Percentiles rank a stretch among this genome's conserved stretches.
Evolutionary conservation across 2,888 invertebrate species (phyloP).

Genomic region (Rhingia campestris): DNA sequence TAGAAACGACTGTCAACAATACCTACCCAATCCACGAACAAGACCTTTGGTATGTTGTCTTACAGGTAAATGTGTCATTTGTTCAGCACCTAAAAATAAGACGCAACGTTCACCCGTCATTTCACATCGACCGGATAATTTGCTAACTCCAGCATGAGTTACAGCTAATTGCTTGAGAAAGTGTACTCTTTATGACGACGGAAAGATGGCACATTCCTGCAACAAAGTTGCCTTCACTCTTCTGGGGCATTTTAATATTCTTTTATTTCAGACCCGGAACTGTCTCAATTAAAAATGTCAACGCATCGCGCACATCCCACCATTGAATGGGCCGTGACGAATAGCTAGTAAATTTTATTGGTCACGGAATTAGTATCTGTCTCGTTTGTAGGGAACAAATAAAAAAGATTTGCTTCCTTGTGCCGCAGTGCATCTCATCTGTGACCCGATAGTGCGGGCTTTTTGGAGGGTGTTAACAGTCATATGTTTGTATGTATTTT

Average conservation of each 20-base stretch:
- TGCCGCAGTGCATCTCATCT: background rate
- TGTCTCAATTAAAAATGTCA: conserved; percentile 48
- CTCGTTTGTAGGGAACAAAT: conserved; percentile 9
- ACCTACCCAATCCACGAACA: no score
- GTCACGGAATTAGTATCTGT: conserved; percentile 49
- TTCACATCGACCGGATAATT: conserved; percentile 23
- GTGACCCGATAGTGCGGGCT: background rate
- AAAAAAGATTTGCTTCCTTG: background rate
- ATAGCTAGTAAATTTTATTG: conserved; percentile 48
- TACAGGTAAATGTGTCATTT: background rate
- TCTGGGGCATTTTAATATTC: background rate
- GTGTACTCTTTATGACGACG: background rate
- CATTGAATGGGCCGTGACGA: conserved; percentile 44
- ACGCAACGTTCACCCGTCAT: conserved; percentile 4
- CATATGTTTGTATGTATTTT: background rate
- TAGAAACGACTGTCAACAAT: no score
- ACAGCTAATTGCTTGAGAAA: conserved; percentile 23
- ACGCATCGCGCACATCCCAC: conserved; percentile 23
- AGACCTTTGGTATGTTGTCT: no score
- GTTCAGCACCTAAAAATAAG: conserved; percentile 3
- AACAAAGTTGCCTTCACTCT: conserved; percentile 14
- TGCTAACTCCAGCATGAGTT: conserved; percentile 19
- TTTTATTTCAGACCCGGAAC: conserved; percentile 13
- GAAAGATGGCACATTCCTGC: background rate
- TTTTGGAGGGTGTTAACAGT: background rate